These are phyloP conservation scores for Chaetodon trifascialis DNA, from an alignment of 2,113 vertebrate genomes.

Conservation along the genomic window DNA sequence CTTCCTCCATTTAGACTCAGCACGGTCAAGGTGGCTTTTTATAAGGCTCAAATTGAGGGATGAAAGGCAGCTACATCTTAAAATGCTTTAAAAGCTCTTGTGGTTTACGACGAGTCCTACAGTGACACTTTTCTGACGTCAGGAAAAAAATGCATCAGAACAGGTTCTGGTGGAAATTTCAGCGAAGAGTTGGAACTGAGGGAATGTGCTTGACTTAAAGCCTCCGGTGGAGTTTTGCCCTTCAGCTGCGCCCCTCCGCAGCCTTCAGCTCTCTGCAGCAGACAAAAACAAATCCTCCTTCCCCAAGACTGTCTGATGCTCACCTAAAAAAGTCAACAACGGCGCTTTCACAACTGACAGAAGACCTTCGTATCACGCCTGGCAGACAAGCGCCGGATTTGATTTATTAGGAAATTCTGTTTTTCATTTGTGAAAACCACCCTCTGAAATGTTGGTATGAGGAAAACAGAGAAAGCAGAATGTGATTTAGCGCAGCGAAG, in stretches of 20 bases:
- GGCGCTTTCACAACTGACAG: not conserved
- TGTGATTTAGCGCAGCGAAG: not conserved
- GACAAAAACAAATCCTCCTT: conserved; percentile 58
- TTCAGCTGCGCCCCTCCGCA: conserved; percentile 18
- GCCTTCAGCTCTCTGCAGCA: conserved; percentile 33
- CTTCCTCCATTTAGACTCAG: too few species aligned
- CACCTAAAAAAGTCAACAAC: conserved; percentile 42
- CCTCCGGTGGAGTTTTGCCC: conserved; percentile 1
- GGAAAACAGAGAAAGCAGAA: not conserved
- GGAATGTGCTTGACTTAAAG: conserved; percentile 6
- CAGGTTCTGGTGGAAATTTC: not conserved
- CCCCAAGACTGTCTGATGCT: not conserved
- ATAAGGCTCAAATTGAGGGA: too few species aligned
- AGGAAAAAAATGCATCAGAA: not conserved
- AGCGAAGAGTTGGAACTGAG: not conserved
- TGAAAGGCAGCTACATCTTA: too few species aligned
- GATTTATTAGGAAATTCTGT: not conserved
- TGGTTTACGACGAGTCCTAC: not conserved
- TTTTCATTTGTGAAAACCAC: not conserved
- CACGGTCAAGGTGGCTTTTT: too few species aligned
- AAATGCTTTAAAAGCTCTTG: too few species aligned
- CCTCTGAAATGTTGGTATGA: not conserved
- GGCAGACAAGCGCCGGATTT: not conserved
- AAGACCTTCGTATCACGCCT: not conserved
- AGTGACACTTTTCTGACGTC: not conserved